These are phyloP conservation scores for Drosophila quasianomalipes DNA, from an alignment of 2,888 invertebrate genomes.

Conservation along the genomic window DNA sequence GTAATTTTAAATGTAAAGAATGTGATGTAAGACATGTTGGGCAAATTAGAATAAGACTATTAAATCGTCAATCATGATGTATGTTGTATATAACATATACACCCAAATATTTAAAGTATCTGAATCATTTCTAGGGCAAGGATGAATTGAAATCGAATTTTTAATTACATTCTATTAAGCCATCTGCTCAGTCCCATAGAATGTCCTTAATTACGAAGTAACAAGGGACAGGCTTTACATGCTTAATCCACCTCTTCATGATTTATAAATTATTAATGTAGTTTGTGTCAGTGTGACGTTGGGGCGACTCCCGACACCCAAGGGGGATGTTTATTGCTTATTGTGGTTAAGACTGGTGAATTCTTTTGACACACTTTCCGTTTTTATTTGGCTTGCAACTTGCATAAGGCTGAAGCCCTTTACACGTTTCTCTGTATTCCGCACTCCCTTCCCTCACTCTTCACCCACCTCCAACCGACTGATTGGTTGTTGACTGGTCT, in stretches of 20 bases:
- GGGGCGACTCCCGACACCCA: background rate
- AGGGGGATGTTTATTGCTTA: background rate
- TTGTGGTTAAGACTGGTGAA: background rate
- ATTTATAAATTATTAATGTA: background rate
- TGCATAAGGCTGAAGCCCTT: conserved; percentile 32
- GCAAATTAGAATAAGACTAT: background rate
- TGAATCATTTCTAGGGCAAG: background rate
- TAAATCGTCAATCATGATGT: background rate
- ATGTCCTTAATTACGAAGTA: background rate
- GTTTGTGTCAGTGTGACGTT: conserved; percentile 34
- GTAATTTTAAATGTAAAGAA: no score
- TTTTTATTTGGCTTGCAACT: conserved; percentile 23
- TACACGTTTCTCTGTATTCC: conserved; percentile 11
- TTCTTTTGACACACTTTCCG: conserved; percentile 48
- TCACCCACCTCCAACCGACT: background rate
- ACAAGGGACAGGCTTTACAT: background rate
- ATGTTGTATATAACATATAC: accelerated
- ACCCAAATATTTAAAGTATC: background rate
- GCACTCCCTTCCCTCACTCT: no score
- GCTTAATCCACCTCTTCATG: background rate
- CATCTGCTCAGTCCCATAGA: background rate
- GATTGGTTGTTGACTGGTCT: background rate
- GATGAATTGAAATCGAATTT: background rate
- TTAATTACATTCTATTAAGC: background rate
- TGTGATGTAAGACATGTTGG: background rate